phyloP scores from a whole-genome alignment of 2,113 vertebrate genomes.

The Cyrtonyx montezumae region DNA sequence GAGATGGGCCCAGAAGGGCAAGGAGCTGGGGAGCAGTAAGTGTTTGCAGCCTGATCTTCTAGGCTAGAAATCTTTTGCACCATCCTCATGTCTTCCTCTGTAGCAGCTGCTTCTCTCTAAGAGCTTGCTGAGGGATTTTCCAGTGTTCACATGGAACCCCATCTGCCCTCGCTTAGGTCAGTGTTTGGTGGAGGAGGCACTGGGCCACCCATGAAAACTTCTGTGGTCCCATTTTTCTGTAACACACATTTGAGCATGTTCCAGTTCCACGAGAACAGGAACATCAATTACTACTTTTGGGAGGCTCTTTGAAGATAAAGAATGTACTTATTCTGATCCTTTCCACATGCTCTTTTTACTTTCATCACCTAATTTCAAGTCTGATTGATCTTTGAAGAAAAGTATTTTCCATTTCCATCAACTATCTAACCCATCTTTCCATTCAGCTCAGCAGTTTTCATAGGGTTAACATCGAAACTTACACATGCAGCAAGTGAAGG shows the following conservation, averaged over 20 bases:
- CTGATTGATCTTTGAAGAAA: background rate
- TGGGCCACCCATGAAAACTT: background rate
- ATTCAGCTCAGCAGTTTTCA: background rate
- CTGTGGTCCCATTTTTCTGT: background rate
- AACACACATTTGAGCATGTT: background rate
- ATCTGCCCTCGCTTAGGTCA: background rate
- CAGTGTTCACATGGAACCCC: background rate
- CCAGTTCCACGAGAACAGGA: background rate
- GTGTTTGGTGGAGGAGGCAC: background rate
- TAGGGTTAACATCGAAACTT: background rate
- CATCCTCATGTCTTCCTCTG: background rate
- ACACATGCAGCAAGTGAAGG: background rate
- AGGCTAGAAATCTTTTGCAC: background rate
- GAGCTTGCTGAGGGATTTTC: background rate
- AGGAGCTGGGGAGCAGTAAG: background rate
- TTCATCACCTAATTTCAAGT: background rate
- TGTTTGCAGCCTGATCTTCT: background rate
- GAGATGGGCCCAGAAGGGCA: background rate
- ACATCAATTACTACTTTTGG: background rate
- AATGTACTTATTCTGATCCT: background rate
- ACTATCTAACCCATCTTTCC: background rate
- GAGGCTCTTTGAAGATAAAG: background rate
- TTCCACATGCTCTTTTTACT: background rate
- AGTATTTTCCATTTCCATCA: background rate
- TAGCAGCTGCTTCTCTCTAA: fast-evolving